Evolutionary conservation across 2,113 vertebrate genomes (phyloP), one percentile per base, ranked within the genome.

Genomic region (Mungos mungo): DNA sequence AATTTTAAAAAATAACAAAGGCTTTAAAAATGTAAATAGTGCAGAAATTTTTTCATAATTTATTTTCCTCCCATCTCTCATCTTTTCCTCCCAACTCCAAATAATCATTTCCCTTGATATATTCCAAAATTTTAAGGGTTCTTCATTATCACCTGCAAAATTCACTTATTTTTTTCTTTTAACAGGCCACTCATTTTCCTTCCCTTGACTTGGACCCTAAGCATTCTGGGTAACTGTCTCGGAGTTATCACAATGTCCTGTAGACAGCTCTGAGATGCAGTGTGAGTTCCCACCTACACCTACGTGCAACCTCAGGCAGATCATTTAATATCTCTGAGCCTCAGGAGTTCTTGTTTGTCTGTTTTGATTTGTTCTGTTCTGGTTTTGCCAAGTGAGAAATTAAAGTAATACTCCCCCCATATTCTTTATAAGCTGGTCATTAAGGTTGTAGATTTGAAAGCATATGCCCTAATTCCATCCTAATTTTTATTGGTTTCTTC

Each of bases 311-410:
- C 52, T 94, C 81, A 74, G 54, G 68, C 60, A 84, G 88, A 71
- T 71, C 33, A 79, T 38, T 88, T 88, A 85, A 91, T 93, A 94
- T 66, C 52, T 77, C 35, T 52, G 47, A 91, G 57, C 41, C 80
- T 83, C 71, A 33, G 79, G 81, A 57, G 50, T 77, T 74, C 85
- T 95, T 45, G 16, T 74, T 83, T 83, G 63, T 65, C 88, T 84
- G 69, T 41, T 97, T 93, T 54, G 66, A n/a, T 84, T 10, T 66
- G 50, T 88, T 91, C 74, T 96, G 31, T 31, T 91, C 31, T 50
- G 25, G 54, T 89, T 83, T 90, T 93, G 54, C 29, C 81, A 95
- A 97, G 47, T 88, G 19, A 97, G 13, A 94, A 97, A 89, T 88
- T 93, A 85, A 96, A 97, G 88, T 52, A 93, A 79, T 25, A 77